A percentile compares a stretch with the other conserved stretches of the same genome.
Conservation (phyloP, 2,888 invertebrate genomes). For the Litoditis marina region DNA sequence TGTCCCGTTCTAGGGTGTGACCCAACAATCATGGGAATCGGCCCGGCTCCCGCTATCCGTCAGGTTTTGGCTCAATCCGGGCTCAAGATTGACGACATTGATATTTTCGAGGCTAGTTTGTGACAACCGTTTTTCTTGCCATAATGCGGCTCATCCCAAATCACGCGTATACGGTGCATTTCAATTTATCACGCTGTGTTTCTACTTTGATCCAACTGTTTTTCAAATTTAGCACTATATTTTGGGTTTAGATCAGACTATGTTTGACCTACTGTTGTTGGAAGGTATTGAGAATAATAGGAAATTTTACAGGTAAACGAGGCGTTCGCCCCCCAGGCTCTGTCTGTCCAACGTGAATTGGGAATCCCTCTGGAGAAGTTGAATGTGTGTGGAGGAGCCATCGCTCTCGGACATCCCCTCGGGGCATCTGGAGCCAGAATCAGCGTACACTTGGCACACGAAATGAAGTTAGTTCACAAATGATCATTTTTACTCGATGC, state of each 20-base stretch:
- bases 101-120: conserved; percentile 71
- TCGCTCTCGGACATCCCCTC: conserved; percentile 54
- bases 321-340: conserved; percentile 89
- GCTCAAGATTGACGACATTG: conserved; percentile 78
- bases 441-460: conserved; percentile 47
- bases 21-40: conserved; percentile 87
- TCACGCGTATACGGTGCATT: too few relatives aligned
- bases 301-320: conserved; percentile 74
- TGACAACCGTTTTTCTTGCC: too few relatives aligned
- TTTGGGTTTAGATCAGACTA: too few relatives aligned
- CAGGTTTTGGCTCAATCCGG: conserved; percentile 78
- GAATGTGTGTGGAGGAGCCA: conserved; percentile 70
- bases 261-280: too few relatives aligned
- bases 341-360: conserved; percentile 85
- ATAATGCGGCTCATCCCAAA: too few relatives aligned
- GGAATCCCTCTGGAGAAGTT: conserved; percentile 80
- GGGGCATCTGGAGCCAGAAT: conserved; percentile 52
- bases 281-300: background rate
- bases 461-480: conserved; percentile 32
- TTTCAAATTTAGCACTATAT: background rate
- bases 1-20: conserved; percentile 75
- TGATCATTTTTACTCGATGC: too few relatives aligned
- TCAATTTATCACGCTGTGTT: too few relatives aligned
- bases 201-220: background rate
- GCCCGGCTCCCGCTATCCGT: conserved; percentile 84